phyloP scores from a whole-genome alignment of 1,140 invertebrate genomes.

The Zaprionus inermis region DNA sequence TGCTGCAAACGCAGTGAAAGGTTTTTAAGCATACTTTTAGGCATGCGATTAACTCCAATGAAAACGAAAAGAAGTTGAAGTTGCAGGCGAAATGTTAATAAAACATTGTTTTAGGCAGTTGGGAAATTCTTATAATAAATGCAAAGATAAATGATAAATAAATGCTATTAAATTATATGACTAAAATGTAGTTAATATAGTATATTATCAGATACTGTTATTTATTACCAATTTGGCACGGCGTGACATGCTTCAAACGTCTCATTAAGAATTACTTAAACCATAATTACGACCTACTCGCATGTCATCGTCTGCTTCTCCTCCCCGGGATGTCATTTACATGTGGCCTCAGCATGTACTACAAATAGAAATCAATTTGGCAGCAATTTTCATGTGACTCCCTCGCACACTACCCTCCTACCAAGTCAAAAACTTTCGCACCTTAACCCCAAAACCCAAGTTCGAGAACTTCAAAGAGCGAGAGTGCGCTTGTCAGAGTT shows the following conservation, averaged over 20 bases:
- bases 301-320: background rate
- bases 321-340: conserved; percentile 7
- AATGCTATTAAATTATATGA: no score
- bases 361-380: conserved; percentile 48
- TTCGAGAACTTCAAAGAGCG: conserved; percentile 20
- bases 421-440: conserved; percentile 41
- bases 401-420: background rate
- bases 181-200: no score
- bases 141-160: no score
- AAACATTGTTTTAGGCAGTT: no score
- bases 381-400: conserved; percentile 27
- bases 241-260: background rate
- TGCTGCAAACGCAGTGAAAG: background rate
- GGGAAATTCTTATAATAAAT: no score
- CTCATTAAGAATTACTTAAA: background rate
- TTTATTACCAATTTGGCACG: background rate
- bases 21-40: background rate
- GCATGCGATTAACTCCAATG: no score
- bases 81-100: no score
- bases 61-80: no score
- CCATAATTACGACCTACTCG: background rate
- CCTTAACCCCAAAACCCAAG: conserved; percentile 19
- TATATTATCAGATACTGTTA: background rate
- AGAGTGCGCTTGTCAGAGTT: conserved; percentile 45
- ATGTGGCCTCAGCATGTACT: conserved; percentile 13